Evolutionary conservation across 64 coral and sea anemone species (phyloP).

Genomic region (Pachyseris speciosa): DNA sequence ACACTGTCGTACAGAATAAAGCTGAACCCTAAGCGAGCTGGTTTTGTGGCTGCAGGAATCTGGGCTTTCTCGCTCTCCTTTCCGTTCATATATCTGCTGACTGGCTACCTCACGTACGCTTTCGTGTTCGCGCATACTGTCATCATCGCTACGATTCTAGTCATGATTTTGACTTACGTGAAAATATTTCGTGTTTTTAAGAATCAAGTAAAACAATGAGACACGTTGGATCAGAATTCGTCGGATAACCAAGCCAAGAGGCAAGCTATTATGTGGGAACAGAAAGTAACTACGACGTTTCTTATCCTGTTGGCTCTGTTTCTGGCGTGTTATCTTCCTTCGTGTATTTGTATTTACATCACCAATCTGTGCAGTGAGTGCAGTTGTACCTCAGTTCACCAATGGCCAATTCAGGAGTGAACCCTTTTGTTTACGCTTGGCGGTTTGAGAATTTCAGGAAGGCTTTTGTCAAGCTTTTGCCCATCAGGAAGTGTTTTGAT

Average conservation of each 20-base stretch:
- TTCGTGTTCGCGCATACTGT: slow-evolving; percentile 82
- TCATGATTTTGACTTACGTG: slow-evolving; percentile 81
- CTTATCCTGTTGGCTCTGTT: slow-evolving; percentile 75
- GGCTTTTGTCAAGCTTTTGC: slow-evolving; percentile 33
- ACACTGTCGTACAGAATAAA: slow-evolving; percentile 59
- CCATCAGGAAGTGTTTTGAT: neutral
- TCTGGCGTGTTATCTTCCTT: slow-evolving; percentile 76
- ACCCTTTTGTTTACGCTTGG: slow-evolving; percentile 86
- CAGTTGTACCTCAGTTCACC: slow-evolving; percentile 71
- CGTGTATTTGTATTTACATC: slow-evolving; percentile 75
- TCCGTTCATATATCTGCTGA: slow-evolving; percentile 77
- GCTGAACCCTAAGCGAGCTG: slow-evolving; percentile 58
- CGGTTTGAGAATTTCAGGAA: slow-evolving; percentile 79
- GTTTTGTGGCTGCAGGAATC: slow-evolving; percentile 55
- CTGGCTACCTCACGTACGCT: slow-evolving; percentile 64
- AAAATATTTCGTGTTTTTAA: slow-evolving; percentile 76
- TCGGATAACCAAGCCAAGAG: slow-evolving; percentile 64
- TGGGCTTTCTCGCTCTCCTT: slow-evolving; percentile 76
- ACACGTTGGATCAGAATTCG: slow-evolving; percentile 21
- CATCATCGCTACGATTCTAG: slow-evolving; percentile 66
- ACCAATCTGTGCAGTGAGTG: slow-evolving; percentile 76
- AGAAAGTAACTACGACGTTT: slow-evolving; percentile 87
- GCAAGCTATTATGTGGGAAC: slow-evolving; percentile 68
- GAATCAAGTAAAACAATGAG: slow-evolving; percentile 56
- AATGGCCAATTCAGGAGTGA: slow-evolving; percentile 70